Base-by-base conservation (phyloP, 2,113 vertebrate genomes). In the Lepus europaeus region DNA sequence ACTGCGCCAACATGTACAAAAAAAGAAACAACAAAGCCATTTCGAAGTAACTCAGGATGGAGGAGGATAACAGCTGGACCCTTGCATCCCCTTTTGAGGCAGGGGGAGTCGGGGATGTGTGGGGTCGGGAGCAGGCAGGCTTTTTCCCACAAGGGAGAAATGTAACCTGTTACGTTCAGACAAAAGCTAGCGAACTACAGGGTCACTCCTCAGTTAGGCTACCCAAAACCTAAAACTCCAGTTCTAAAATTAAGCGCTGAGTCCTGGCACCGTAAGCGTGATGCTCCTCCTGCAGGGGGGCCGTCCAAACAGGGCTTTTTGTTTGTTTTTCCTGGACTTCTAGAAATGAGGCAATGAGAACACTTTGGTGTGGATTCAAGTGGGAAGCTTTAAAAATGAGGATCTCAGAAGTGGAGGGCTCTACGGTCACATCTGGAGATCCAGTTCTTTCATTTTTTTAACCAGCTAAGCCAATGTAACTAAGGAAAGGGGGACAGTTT, bases 1-100 rank as follows among this genome's bases (percentile, higher is more conserved):
- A 97, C 97, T 97, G 97, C 92, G 96, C 97, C 97, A 98, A 97
- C 96, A 96, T 98, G 97, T 97, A 98, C 89, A 96, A 95, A 98
- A 96, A 96, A 94, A 97, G 93, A 87, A 97, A 59, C 56, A 19
- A 16, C 56, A 95, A 97, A 95, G 87, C 87, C 94, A 94, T 97
- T 97, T 97, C 87, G 94, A 96, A 97, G 63, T 89, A 97, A 96
- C 77, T 95, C 78, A 73, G 72, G 91, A 17, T 17, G 13, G 56
- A 96, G 90, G 96, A 49, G 95, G 87, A 36, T 63, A 76, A 94
- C 64, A 92, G 89, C 96, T 87, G 93, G 94, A 92, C 49, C 36
- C 94, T 82, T 93, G 95, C 11, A 14, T 45, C 45, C 45, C 45
- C 45, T 45, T 45, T 45, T 45, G 45, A 45, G 45, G 45, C 45